phyloP scores from a whole-genome alignment of 2,797 vertebrate species.

The Poecilia picta region DNA sequence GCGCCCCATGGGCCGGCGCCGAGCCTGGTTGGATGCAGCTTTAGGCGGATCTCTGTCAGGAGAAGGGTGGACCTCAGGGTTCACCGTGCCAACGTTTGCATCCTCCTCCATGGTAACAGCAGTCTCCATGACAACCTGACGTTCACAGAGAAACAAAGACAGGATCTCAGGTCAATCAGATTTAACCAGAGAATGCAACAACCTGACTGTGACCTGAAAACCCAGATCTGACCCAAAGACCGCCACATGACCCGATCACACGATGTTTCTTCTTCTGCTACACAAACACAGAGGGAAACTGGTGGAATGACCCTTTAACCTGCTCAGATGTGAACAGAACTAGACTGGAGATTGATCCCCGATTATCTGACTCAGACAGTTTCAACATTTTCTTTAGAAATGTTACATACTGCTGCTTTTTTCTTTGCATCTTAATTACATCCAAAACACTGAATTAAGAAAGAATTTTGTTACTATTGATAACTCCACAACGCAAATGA shows the following conservation, averaged over 20 bases:
- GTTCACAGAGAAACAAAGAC: background rate
- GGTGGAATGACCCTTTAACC: background rate
- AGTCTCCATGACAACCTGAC: constrained; percentile 23
- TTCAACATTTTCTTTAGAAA: no score
- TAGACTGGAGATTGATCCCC: no score
- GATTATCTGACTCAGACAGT: no score
- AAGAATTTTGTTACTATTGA: no score
- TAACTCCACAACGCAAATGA: no score
- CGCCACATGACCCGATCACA: background rate
- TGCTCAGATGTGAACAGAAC: background rate
- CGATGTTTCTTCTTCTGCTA: background rate
- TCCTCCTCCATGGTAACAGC: background rate
- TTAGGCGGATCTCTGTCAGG: constrained; percentile 9
- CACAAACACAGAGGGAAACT: background rate
- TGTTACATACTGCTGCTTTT: no score
- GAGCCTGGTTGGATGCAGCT: rapidly evolving
- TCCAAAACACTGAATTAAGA: no score
- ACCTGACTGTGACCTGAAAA: background rate
- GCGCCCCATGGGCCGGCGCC: background rate
- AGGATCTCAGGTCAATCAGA: background rate
- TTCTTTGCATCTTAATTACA: no score
- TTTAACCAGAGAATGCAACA: background rate
- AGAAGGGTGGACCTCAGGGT: background rate
- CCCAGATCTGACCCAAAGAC: background rate
- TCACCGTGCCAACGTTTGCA: constrained; percentile 10